Base-by-base conservation (phyloP, 2,888 invertebrate genomes). In the Netelia melanura region DNA sequence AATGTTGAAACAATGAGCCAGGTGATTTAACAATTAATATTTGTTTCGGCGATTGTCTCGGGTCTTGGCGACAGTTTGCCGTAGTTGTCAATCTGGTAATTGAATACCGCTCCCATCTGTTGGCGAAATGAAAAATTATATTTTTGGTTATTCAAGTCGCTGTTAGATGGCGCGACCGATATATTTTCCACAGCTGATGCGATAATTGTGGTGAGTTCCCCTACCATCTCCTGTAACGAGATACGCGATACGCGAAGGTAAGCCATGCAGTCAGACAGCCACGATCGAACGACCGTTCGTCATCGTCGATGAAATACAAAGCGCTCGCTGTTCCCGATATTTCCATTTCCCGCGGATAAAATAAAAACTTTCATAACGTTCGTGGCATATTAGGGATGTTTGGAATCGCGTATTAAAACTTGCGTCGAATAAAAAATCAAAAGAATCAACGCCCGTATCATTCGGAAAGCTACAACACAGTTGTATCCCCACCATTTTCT, bases 101-200 rank as follows among this genome's bases (percentile, higher is more conserved):
- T 23, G 21, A 21, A 21, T 10, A 58, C 9, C 17, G 9, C 17
- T 8, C 8, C 58, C 58, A 58, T 48, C 48, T 48, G 14, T n/a
- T 1, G 58, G 58, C 21, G 21, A 17, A 17, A 10, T 21, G 58
- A 56, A 14, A 21, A 21, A n/a, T 48, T 14, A 10, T 6, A 48
- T 48, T 14, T 14, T 14, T 14, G 14, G 11, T 48, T 48, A 8
- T 10, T 3, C 14, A 48, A 48, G 14, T 48, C 10, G 48, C 48
- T 3, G 48, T 14, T 48, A 48, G 48, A 48, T 48, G 48, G 48
- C 48, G 48, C 1, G 2, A 48, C 11, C 14, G 62, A 62, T 80
- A 71, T 43, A 72, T 62, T 65, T 38, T 84, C 85, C 84, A 86
- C 87, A 88, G 87, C 88, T 88, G 89, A 89, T 89, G 87, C 84